Evolutionary conservation across 2,797 vertebrate genomes (phyloP).

Genomic region (Lepilemur ruficaudatus): DNA sequence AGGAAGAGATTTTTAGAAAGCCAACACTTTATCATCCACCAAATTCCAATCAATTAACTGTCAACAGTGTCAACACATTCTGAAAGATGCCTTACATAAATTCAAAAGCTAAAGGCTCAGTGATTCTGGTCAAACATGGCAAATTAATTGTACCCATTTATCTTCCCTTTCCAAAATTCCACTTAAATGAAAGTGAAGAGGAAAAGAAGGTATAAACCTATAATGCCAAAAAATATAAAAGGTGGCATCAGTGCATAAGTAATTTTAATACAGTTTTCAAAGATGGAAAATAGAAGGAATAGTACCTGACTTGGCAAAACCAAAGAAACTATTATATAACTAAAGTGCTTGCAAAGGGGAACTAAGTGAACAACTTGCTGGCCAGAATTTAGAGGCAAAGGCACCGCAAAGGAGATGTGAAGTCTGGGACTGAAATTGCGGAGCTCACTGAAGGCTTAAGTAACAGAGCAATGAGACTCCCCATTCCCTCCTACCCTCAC

Average conservation of each 20-base stretch:
- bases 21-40: constrained; percentile 36
- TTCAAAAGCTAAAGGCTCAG: constrained; percentile 42
- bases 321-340: neutral
- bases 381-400: constrained; percentile 8
- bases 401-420: neutral
- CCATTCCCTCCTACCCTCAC: neutral
- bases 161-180: constrained; percentile 56
- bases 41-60: constrained; percentile 55
- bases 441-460: neutral
- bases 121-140: constrained; percentile 40
- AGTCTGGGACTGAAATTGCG: neutral
- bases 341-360: neutral
- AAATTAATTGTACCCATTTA: constrained; percentile 59
- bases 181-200: constrained; percentile 38
- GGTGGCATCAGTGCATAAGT: neutral
- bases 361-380: neutral
- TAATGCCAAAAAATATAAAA: constrained; percentile 29
- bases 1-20: constrained; percentile 54
- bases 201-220: constrained; percentile 23
- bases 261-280: neutral
- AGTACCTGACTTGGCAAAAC: constrained; percentile 5
- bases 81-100: constrained; percentile 54
- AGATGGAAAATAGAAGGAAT: neutral
- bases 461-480: neutral
- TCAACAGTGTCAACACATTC: constrained; percentile 52